Conservation (phyloP, 2,797 vertebrate genomes). For the Takifugu rubripes region DNA sequence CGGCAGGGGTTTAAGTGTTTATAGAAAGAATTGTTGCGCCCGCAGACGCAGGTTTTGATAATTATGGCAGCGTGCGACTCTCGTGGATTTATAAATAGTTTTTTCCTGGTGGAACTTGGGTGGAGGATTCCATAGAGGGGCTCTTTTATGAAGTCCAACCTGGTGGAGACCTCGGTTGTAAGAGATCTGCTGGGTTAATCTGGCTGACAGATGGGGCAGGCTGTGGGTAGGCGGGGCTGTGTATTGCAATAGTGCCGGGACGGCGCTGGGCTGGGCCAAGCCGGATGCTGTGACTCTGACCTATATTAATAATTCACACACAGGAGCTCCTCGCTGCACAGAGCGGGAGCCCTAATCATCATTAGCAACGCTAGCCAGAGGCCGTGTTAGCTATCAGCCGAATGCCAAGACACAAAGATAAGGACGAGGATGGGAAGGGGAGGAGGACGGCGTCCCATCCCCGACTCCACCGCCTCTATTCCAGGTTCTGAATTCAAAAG, state of each 20-base stretch:
- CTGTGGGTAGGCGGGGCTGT: slow-evolving; percentile 42
- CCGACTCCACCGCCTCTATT: neutral
- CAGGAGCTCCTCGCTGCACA: slow-evolving; percentile 62
- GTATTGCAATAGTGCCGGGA: slow-evolving; percentile 48
- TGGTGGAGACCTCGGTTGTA: slow-evolving; percentile 28
- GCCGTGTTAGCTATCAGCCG: slow-evolving; percentile 30
- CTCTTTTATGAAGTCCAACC: slow-evolving; percentile 23
- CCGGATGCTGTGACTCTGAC: slow-evolving; percentile 72
- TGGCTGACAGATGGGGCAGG: slow-evolving; percentile 60
- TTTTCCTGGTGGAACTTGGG: neutral
- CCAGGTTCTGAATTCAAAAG: slow-evolving; percentile 2
- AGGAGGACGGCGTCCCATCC: neutral
- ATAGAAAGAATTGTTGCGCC: slow-evolving; percentile 16
- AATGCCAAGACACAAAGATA: slow-evolving; percentile 26
- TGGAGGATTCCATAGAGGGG: neutral
- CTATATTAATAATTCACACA: slow-evolving; percentile 80
- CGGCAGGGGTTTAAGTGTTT: slow-evolving; percentile 20
- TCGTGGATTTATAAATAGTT: neutral
- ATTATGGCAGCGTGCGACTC: slow-evolving; percentile 1
- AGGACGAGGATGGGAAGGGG: slow-evolving; percentile 1
- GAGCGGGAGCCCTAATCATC: slow-evolving; percentile 56
- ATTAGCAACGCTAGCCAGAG: slow-evolving; percentile 54
- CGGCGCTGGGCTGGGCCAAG: slow-evolving; percentile 60
- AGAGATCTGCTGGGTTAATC: slow-evolving; percentile 60
- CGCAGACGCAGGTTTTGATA: slow-evolving; percentile 3